These are phyloP conservation scores for Apogon talboti DNA, from an alignment of 2,797 vertebrate genomes.

Conservation along the genomic window DNA sequence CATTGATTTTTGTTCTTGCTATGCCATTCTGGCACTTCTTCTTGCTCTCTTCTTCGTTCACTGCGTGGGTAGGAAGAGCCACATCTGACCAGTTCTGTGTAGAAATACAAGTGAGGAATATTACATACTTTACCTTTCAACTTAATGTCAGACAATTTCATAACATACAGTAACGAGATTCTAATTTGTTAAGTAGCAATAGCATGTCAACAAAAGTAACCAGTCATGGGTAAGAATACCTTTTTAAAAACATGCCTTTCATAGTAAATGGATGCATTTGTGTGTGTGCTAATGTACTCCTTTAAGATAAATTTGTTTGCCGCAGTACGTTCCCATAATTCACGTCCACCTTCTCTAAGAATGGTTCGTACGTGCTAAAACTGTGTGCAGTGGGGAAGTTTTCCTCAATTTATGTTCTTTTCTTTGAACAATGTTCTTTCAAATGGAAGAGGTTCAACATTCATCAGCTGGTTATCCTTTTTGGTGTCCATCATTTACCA, in stretches of 20 bases:
- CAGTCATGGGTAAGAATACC: no score
- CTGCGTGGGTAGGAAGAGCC: no score
- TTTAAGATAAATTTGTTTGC: not conserved
- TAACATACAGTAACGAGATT: no score
- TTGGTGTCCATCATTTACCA: constrained; percentile 36
- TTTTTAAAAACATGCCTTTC: not conserved
- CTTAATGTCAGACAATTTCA: no score
- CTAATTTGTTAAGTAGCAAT: no score
- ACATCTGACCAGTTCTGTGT: no score
- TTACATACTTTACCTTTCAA: no score
- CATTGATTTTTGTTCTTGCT: no score
- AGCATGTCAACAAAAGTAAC: no score
- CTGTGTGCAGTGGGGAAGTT: constrained; percentile 5
- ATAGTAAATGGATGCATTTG: not conserved
- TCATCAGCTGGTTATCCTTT: constrained; percentile 54
- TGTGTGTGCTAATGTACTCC: not conserved
- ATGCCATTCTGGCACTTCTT: no score
- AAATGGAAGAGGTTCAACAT: constrained; percentile 35
- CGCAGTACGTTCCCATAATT: constrained; percentile 19
- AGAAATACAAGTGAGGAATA: no score
- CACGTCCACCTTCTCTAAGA: constrained; percentile 24
- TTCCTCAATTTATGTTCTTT: constrained; percentile 44
- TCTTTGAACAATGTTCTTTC: constrained; percentile 56
- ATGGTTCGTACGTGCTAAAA: constrained; percentile 25
- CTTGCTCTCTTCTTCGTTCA: no score